phyloP scores from a whole-genome alignment of 1,140 invertebrate species.

The Drosophila orosa region DNA sequence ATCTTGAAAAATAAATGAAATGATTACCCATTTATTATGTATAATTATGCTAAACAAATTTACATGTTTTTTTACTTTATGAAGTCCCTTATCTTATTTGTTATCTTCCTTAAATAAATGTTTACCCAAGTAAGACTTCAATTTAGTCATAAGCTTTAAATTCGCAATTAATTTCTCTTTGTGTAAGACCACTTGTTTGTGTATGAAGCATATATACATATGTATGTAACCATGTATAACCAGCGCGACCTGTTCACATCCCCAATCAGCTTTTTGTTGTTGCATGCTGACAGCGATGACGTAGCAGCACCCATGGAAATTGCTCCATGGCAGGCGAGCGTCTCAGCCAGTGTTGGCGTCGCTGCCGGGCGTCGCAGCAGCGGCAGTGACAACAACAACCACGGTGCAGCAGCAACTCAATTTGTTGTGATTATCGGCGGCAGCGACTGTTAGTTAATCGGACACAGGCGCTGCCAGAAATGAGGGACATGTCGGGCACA shows the following conservation, averaged over 20 bases:
- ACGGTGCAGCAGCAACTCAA: slow-evolving; percentile 43
- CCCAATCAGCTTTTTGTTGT: slow-evolving; percentile 29
- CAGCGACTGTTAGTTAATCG: slow-evolving; percentile 24
- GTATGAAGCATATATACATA: slow-evolving; percentile 9
- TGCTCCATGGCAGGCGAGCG: slow-evolving; percentile 20
- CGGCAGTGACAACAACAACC: slow-evolving; percentile 1
- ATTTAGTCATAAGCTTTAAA: neutral
- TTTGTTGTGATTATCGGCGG: slow-evolving; percentile 64
- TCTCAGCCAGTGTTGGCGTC: slow-evolving; percentile 6
- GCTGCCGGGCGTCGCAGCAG: slow-evolving; percentile 8
- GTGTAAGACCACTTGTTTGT: slow-evolving; percentile 20
- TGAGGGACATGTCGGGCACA: slow-evolving; percentile 1
- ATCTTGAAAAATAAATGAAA: too few relatives aligned
- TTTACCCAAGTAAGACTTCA: neutral
- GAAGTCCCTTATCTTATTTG: neutral
- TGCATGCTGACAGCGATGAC: slow-evolving; percentile 46
- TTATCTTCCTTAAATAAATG: too few relatives aligned
- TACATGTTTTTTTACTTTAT: neutral
- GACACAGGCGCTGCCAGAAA: slow-evolving; percentile 29
- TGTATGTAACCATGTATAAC: slow-evolving; percentile 18
- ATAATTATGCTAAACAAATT: neutral
- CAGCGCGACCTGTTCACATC: slow-evolving; percentile 37
- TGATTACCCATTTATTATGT: too few relatives aligned
- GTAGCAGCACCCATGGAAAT: slow-evolving; percentile 40
- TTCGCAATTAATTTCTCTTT: neutral